Conservation (phyloP, 2,797 vertebrate genomes). For the Poeciliopsis paucimaculata region DNA sequence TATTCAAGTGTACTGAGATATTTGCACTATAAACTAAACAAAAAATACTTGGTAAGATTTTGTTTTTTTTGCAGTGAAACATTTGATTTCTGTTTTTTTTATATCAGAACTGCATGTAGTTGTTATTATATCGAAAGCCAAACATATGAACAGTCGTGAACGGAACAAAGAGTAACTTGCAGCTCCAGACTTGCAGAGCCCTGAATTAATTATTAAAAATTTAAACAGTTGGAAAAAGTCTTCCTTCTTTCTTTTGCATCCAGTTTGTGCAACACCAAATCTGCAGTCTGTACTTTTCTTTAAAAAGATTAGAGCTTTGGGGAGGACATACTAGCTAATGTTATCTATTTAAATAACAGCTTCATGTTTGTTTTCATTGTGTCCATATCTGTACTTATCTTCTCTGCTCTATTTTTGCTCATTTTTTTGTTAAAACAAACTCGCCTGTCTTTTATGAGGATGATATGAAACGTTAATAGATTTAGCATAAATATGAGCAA, state of each 20-base stretch:
- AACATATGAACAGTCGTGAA: too few species aligned
- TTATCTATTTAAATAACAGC: background rate
- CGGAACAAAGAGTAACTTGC: too few species aligned
- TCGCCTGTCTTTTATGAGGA: slow-evolving; percentile 1
- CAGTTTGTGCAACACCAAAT: background rate
- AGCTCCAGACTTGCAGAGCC: too few species aligned
- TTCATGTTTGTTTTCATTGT: background rate
- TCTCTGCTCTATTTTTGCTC: background rate
- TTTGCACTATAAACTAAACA: too few species aligned
- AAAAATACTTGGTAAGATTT: too few species aligned
- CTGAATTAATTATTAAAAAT: background rate
- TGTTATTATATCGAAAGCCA: background rate
- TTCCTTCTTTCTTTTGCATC: background rate
- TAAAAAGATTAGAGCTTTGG: background rate
- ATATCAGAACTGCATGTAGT: background rate
- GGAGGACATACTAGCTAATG: background rate
- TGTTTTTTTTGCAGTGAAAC: background rate
- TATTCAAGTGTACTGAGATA: too few species aligned
- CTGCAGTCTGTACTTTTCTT: background rate
- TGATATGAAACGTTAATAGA: background rate
- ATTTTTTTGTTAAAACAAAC: background rate
- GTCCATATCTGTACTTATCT: background rate
- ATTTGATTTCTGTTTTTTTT: background rate
- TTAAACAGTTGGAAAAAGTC: background rate
- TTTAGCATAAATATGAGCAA: slow-evolving; percentile 48